These are phyloP conservation scores for Perodicticus potto DNA, from an alignment of 2,797 vertebrate genomes.

Conservation along the genomic window DNA sequence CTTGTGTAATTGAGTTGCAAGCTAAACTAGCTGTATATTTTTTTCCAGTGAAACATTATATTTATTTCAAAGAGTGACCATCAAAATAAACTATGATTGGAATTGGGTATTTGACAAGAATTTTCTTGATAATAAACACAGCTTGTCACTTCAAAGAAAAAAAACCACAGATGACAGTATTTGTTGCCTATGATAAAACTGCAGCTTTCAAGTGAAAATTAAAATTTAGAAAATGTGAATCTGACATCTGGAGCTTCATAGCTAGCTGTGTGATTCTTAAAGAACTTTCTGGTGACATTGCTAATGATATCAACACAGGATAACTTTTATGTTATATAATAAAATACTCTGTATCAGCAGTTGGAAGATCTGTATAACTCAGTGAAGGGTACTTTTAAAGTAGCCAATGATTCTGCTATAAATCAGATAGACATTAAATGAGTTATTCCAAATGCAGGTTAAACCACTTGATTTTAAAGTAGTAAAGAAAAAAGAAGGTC, in stretches of 20 bases:
- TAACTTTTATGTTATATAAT: background rate
- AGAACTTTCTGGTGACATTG: background rate
- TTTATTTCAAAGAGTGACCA: background rate
- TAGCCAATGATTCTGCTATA: background rate
- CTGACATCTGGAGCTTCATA: background rate
- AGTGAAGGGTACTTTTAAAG: background rate
- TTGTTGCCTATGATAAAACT: background rate
- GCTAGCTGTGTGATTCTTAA: background rate
- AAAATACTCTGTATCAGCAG: background rate
- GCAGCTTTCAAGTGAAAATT: background rate
- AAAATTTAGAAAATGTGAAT: background rate
- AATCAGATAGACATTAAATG: background rate
- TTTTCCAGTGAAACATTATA: background rate
- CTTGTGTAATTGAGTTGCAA: background rate
- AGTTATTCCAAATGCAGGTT: background rate
- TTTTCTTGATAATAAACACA: background rate
- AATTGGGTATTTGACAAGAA: background rate
- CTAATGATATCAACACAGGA: background rate
- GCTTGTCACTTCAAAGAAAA: background rate
- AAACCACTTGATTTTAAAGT: background rate
- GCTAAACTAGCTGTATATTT: background rate
- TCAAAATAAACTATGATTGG: background rate
- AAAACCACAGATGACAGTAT: background rate
- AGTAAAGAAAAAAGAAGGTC: background rate
- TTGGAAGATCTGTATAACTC: background rate